Evolutionary conservation across 2,888 invertebrate genomes (phyloP).

Genomic region (Sthenelais limicola): DNA sequence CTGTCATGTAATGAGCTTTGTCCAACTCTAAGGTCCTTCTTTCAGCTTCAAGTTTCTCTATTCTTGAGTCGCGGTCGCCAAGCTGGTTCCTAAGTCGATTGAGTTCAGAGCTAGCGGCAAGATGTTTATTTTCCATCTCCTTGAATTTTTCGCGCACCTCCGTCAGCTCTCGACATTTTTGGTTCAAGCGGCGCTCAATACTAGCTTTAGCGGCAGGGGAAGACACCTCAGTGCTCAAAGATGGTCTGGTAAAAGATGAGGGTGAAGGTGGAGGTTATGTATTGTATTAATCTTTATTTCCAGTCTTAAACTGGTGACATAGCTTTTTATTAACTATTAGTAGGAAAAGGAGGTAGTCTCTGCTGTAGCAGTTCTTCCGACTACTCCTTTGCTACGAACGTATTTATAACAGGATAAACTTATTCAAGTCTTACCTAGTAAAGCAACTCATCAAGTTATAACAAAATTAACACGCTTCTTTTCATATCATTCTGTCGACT

Average conservation of each 20-base stretch:
- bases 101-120: conserved; percentile 39
- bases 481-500: no score
- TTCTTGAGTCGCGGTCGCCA: conserved; percentile 13
- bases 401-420: no score
- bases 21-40: conserved; percentile 56
- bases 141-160: conserved; percentile 57
- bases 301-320: no score
- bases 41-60: conserved; percentile 53
- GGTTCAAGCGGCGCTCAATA: conserved; percentile 55
- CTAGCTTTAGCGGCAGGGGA: conserved; percentile 46
- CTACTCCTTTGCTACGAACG: no score
- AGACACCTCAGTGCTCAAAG: conserved; percentile 41
- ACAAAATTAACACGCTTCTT: no score
- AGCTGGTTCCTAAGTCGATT: conserved; percentile 14
- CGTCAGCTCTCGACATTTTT: conserved; percentile 62
- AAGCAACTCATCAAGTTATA: no score
- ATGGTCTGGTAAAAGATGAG: conserved; percentile 36
- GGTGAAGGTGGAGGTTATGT: no score
- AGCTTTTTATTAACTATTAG: no score
- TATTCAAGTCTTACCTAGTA: no score
- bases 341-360: no score
- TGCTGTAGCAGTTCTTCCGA: no score
- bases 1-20: conserved; percentile 60
- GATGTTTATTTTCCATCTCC: conserved; percentile 55
- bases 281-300: no score